Evolutionary conservation across 30 jellyfish, hydroid and myxozoan genomes (phyloP), one percentile per base, ranked within the genome.

Genomic region (Nemopilema nomurai): DNA sequence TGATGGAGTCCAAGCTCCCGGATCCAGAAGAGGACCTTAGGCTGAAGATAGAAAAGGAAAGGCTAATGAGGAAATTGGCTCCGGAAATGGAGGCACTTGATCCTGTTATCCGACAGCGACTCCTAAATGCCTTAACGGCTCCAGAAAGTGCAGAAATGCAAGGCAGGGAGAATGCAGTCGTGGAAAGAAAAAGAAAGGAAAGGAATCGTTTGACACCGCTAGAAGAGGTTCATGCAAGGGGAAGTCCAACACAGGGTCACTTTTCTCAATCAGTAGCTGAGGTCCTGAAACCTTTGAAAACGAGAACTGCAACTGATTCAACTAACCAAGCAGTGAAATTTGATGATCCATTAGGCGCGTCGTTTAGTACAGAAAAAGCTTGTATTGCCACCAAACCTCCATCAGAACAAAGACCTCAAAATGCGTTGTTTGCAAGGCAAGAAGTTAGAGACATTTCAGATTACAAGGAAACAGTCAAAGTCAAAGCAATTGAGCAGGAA

Each of bases 51-150:
- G 98, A 93, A 70, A 75, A 92, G 50, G 98, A 93, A 69, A 67
- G 96, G 51, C 66, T 93, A 18, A 71, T 89, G 27, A 93, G 85
- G 62, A 78, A 88, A 51, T 50, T 93, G 13, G 96, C 88, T 19
- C 98, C 98, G 13, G 98, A 86, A 67, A 65, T 93, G 79, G 90
- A 49, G 1, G 77, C 66, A 30, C 41, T 93, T 41, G 98, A 93
- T 66, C 87, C 96, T 20, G 80, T 22, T 9, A 30, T 85, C 32
- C 91, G 94, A 9, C 91, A 93, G 70, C 83, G 82, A 4, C 72
- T 93, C 51, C 62, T 93, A 50, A 77, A 87, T 64, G 97, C 91
- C 22, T 67, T 93, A 49, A 8, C 83, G 16, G 85, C 75, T 22
- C 24, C 84, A 85, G 79, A 69, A 29, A 33, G 28, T 49, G 87